These are phyloP conservation scores for Astreopora myriophthalma DNA, from an alignment of 64 coral and sea anemone genomes.

Conservation along the genomic window DNA sequence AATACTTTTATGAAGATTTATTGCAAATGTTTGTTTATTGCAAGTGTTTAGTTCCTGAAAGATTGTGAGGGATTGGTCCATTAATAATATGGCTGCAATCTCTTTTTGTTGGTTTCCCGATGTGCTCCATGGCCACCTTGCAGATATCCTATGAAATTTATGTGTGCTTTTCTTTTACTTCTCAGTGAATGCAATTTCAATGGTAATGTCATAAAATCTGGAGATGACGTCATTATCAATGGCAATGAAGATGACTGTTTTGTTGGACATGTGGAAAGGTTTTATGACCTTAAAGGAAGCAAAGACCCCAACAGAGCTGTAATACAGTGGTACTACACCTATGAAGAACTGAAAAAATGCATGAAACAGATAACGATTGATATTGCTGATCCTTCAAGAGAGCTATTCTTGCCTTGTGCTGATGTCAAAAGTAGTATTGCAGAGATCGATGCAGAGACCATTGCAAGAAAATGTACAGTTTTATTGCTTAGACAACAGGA, in stretches of 20 bases:
- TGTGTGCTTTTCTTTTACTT: not conserved
- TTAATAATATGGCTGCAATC: too few species aligned
- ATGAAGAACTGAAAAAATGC: conserved; percentile 8
- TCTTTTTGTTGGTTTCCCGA: too few species aligned
- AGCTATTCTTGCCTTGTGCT: conserved; percentile 33
- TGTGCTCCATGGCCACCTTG: too few species aligned
- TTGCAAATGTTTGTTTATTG: too few species aligned
- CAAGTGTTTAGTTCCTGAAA: too few species aligned
- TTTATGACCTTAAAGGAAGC: conserved; percentile 26
- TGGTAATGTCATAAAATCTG: not conserved
- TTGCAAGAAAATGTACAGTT: conserved; percentile 6
- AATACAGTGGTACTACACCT: conserved; percentile 55
- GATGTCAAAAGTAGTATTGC: not conserved
- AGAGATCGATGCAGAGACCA: conserved; percentile 50
- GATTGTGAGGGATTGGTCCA: too few species aligned
- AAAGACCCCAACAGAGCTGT: conserved; percentile 45
- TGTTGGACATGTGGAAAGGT: conserved; percentile 13
- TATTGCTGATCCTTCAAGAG: conserved; percentile 3
- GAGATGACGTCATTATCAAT: conserved; percentile 57
- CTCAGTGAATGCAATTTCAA: conserved; percentile 34
- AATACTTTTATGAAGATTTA: too few species aligned
- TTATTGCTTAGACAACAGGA: conserved; percentile 3
- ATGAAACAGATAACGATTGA: not conserved
- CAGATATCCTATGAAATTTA: too few species aligned
- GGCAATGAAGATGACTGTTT: not conserved